A percentile compares a stretch with the other conserved stretches of the same genome.
Conservation (phyloP, 2,113 vertebrate genomes). For the Pedetes capensis region DNA sequence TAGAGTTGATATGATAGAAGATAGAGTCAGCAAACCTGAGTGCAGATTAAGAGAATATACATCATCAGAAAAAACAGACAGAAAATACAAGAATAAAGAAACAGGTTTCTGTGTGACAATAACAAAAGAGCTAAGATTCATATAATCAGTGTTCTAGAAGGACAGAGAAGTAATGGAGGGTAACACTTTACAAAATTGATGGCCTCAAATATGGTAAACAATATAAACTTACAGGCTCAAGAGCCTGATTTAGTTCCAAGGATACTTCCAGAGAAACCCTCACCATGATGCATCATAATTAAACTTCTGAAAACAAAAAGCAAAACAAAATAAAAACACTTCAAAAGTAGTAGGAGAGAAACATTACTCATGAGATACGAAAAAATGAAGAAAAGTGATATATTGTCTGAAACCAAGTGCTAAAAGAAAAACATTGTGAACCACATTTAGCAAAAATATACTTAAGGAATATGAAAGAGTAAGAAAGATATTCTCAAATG, state of each 20-base stretch:
- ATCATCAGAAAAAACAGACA: not conserved
- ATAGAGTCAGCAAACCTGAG: not conserved
- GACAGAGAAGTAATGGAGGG: not conserved
- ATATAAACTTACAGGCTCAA: not conserved
- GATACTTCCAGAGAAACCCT: not conserved
- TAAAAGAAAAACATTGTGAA: not conserved
- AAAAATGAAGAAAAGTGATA: not conserved
- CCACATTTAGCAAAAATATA: not conserved
- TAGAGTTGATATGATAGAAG: not conserved
- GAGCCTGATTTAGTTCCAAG: not conserved
- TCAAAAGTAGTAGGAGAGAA: not conserved
- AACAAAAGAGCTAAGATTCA: not conserved
- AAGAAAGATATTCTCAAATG: not conserved
- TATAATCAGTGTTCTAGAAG: not conserved
- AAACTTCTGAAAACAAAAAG: not conserved
- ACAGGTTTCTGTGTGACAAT: not conserved
- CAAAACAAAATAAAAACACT: no score
- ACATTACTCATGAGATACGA: not conserved
- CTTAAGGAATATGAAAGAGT: not conserved
- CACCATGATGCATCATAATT: not conserved
- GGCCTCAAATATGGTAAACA: not conserved
- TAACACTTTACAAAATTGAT: not conserved
- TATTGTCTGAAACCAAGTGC: not conserved
- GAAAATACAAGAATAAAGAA: not conserved
- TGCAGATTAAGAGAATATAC: not conserved